Evolutionary conservation across 1,140 invertebrate species (phyloP).

Genomic region (Pachypeltis micranthus): DNA sequence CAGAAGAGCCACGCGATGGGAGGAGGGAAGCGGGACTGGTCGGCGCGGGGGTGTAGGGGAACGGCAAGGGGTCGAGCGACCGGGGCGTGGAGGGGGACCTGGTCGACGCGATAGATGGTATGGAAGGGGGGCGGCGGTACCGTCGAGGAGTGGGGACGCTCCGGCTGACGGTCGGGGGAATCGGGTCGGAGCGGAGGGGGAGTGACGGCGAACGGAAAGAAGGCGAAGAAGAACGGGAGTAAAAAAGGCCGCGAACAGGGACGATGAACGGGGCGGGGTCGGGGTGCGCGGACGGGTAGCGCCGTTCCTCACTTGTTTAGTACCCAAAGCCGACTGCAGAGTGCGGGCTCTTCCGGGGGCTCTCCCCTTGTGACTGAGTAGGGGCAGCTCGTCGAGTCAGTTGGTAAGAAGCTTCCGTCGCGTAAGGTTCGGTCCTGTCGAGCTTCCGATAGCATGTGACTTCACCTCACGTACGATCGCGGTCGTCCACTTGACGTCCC

Average conservation of each 20-base stretch:
- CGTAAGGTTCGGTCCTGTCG: slow-evolving; percentile 26
- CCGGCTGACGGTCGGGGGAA: too few species aligned
- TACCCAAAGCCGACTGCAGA: slow-evolving; percentile 38
- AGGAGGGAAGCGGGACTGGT: not conserved
- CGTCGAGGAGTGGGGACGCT: too few species aligned
- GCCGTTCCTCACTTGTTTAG: slow-evolving; percentile 33
- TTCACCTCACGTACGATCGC: slow-evolving; percentile 7
- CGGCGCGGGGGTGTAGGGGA: slow-evolving; percentile 16
- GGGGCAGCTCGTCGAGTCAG: slow-evolving; percentile 30
- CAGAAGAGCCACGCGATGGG: not conserved
- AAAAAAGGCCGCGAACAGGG: slow-evolving; percentile 10
- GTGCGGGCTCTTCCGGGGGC: slow-evolving; percentile 35
- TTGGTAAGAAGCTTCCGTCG: slow-evolving; percentile 33
- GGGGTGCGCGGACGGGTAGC: slow-evolving; percentile 25
- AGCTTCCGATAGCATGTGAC: not conserved
- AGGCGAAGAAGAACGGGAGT: slow-evolving; percentile 10
- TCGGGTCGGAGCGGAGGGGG: slow-evolving; percentile 5
- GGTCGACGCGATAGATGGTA: too few species aligned
- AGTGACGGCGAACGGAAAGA: slow-evolving; percentile 17
- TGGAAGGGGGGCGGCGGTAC: too few species aligned
- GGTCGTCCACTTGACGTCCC: too few species aligned
- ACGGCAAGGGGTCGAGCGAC: slow-evolving; percentile 6
- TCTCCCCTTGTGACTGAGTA: slow-evolving; percentile 35
- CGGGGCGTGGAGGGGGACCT: slow-evolving; percentile 11
- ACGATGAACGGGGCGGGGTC: slow-evolving; percentile 20